Evolutionary conservation across 2,888 invertebrate species (phyloP).

Genomic region (Epiblema foenella): DNA sequence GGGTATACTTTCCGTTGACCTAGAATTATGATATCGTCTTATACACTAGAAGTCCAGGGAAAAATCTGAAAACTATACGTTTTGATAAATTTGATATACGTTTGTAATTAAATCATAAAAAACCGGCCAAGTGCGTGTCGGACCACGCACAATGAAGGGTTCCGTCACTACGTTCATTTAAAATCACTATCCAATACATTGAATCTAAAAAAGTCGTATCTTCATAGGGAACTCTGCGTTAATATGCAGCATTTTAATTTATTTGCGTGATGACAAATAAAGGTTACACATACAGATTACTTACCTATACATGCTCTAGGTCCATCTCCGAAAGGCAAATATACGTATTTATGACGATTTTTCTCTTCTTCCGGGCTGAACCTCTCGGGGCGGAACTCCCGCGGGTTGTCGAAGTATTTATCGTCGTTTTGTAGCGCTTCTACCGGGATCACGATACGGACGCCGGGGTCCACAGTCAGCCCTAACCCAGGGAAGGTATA

Average conservation of each 20-base stretch:
- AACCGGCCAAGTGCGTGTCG: no score
- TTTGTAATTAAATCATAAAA: no score
- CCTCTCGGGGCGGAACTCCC: constrained; percentile 50
- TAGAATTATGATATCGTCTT: no score
- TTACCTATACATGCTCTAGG: constrained; percentile 46
- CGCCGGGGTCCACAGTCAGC: constrained; percentile 44
- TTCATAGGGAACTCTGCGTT: no score
- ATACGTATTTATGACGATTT: constrained; percentile 48
- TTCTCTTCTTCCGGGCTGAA: constrained; percentile 49
- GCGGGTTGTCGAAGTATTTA: constrained; percentile 45
- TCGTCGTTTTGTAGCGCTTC: constrained; percentile 46
- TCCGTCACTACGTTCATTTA: no score
- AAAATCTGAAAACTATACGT: no score
- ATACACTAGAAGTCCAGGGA: no score
- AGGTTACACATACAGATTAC: background rate
- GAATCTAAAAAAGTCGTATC: no score
- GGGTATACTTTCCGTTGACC: no score
- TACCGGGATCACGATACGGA: constrained; percentile 44
- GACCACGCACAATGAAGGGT: no score
- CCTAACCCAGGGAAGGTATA: constrained; percentile 44
- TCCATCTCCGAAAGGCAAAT: constrained; percentile 48
- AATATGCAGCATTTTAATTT: background rate
- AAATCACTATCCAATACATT: no score
- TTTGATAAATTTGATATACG: no score
- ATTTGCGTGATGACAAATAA: background rate